Conservation (phyloP, 2,797 vertebrate genomes). For the Tragelaphus oryx region DNA sequence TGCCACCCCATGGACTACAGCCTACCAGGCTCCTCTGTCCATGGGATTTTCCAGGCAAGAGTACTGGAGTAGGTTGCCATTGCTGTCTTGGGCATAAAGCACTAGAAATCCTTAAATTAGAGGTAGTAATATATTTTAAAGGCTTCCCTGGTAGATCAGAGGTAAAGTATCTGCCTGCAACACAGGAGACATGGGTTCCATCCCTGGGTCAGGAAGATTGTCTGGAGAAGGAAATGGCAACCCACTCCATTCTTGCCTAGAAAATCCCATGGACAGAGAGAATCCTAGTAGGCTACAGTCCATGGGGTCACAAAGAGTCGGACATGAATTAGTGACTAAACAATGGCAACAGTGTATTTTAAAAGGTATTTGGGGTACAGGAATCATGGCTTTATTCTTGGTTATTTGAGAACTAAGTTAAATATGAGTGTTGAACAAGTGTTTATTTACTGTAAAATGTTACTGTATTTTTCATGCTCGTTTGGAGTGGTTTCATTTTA, state of each 20-base stretch:
- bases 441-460: not conserved
- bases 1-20: accelerated
- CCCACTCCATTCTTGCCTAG: not conserved
- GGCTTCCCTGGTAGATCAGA: not conserved
- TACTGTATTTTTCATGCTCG: not conserved
- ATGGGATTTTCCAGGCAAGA: too few relatives aligned
- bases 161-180: not conserved
- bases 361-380: not conserved
- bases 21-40: too few relatives aligned
- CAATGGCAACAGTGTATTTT: not conserved
- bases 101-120: not conserved
- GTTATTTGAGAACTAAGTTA: not conserved
- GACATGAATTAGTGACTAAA: not conserved
- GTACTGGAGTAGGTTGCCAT: too few relatives aligned
- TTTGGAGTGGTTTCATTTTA: not conserved
- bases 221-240: not conserved
- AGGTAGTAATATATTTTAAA: not conserved
- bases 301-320: not conserved
- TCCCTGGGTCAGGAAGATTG: not conserved
- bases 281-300: not conserved
- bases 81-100: not conserved
- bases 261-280: not conserved
- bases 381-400: not conserved
- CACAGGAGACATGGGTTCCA: not conserved
- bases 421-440: not conserved